Percentiles rank a stretch among this genome's conserved stretches.
These are phyloP conservation scores for Trachelus iudaicus DNA, from an alignment of 2,888 invertebrate species.

Conservation along the genomic window DNA sequence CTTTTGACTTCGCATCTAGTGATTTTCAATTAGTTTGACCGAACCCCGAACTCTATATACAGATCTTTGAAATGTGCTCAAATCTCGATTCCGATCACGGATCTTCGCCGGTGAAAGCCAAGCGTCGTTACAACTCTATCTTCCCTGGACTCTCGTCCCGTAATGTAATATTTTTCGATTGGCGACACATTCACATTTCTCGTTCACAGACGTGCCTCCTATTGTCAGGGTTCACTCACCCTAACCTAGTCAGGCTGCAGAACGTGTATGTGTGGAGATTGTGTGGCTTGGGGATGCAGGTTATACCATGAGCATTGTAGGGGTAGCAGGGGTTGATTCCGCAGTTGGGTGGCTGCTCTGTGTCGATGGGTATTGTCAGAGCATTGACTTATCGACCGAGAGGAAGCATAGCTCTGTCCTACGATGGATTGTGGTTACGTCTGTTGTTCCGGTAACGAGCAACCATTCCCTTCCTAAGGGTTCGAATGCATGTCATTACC, in stretches of 20 bases:
- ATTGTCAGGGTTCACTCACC: slow-evolving; percentile 3
- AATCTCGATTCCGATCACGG: slow-evolving; percentile 41
- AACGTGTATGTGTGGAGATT: slow-evolving; percentile 22
- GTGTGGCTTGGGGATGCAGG: slow-evolving; percentile 24
- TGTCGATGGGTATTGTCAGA: slow-evolving; percentile 47
- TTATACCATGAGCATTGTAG: slow-evolving; percentile 27
- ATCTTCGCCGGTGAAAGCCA: slow-evolving; percentile 19
- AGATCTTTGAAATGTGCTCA: background rate
- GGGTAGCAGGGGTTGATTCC: background rate
- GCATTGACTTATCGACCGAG: slow-evolving; percentile 50
- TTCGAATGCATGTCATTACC: slow-evolving; percentile 3
- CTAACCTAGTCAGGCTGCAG: slow-evolving; percentile 6
- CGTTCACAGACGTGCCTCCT: background rate
- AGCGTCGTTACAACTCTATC: background rate
- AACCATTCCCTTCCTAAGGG: slow-evolving; percentile 21
- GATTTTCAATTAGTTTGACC: background rate
- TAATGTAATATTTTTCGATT: slow-evolving; percentile 24
- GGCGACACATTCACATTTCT: slow-evolving; percentile 6
- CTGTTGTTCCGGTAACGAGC: slow-evolving; percentile 45
- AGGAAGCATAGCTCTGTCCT: slow-evolving; percentile 16
- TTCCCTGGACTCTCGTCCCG: background rate
- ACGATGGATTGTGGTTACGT: slow-evolving; percentile 38
- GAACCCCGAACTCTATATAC: background rate
- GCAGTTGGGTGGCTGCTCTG: background rate
- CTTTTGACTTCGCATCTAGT: background rate